Conservation (phyloP, 92 coral and sea anemone species). For the Nematostella vectensis region DNA sequence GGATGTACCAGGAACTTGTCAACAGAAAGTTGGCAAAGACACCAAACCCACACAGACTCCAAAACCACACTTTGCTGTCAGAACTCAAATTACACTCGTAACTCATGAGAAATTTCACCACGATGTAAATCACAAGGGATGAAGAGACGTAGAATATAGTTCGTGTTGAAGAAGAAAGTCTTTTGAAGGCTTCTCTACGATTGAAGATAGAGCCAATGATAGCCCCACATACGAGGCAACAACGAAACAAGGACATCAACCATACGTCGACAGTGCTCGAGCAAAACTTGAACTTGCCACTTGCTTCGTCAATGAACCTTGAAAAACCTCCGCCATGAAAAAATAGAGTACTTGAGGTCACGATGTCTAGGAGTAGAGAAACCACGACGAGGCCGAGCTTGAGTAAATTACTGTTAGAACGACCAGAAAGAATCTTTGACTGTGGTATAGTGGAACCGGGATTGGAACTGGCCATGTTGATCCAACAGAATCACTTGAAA, state of each 20-base stretch:
- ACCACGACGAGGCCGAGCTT: constrained; percentile 3
- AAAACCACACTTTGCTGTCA: constrained; percentile 45
- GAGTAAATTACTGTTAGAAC: neutral
- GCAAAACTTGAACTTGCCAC: constrained; percentile 54
- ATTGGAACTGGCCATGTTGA: too few species aligned
- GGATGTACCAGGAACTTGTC: constrained; percentile 49
- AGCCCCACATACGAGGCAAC: constrained; percentile 52
- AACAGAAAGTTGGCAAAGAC: constrained; percentile 31
- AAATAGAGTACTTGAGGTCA: constrained; percentile 38
- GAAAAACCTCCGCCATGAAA: constrained; percentile 60
- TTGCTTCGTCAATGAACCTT: constrained; percentile 9
- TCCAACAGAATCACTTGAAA: too few species aligned
- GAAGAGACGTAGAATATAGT: constrained; percentile 44
- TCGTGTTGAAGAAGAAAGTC: constrained; percentile 40
- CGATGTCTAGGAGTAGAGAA: constrained; percentile 33
- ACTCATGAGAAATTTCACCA: constrained; percentile 69
- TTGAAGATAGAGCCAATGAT: constrained; percentile 42
- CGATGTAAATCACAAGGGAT: constrained; percentile 41
- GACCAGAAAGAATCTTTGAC: neutral
- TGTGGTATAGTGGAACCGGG: too few species aligned
- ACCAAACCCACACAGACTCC: constrained; percentile 62
- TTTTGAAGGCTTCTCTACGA: constrained; percentile 51
- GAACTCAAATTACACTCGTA: constrained; percentile 59
- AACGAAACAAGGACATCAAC: constrained; percentile 56
- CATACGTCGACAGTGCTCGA: constrained; percentile 74